Evolutionary conservation across 2,888 invertebrate genomes (phyloP), one percentile per base, ranked within the genome.

Genomic region (Eristalis tenax): DNA sequence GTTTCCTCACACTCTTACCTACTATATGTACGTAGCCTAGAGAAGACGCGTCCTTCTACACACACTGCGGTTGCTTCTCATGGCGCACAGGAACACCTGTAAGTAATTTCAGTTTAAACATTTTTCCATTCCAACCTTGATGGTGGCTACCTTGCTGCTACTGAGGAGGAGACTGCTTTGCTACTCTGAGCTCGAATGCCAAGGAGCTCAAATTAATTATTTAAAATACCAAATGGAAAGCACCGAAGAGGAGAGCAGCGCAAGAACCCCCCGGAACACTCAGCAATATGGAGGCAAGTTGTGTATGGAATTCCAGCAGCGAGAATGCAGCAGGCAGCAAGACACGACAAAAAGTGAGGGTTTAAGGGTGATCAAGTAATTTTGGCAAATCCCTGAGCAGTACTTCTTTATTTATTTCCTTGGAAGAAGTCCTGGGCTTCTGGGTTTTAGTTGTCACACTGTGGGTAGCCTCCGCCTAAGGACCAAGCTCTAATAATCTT

Each of bases 141-240:
- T 57, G 64, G 57, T 65, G n/a, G 18, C 50, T 50, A 18, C 50
- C 50, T 50, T 50, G 50, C 43, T n/a, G 43, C n/a, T n/a, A 38
- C 38, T 43, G 43, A 8, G 6, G 18, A 32, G 32, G 10, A 8
- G 8, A 1, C 8, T 8, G 32, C 32, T 8, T n/a, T 18, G 50
- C 18, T 50, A 18, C 50, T 50, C 18, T 50, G 50, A n/a, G 6
- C 50, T 50, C 18, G 50, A 18, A 18, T 74, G 64, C 59, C 59
- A 77, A 50, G 50, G 50, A 50, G 50, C 68, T 35, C 70, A 79
- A 84, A 84, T 84, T 79, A 79, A 84, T 84, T 84, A 84, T 84
- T 84, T 70, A 65, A 75, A 84, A 79, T 75, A 64, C 75, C 79
- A 71, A 18, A 63, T 61, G 68, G 63, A 56, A 18, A 57, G 68